Conservation (phyloP, 2,797 vertebrate species). For the Lagocephalus sceleratus region DNA sequence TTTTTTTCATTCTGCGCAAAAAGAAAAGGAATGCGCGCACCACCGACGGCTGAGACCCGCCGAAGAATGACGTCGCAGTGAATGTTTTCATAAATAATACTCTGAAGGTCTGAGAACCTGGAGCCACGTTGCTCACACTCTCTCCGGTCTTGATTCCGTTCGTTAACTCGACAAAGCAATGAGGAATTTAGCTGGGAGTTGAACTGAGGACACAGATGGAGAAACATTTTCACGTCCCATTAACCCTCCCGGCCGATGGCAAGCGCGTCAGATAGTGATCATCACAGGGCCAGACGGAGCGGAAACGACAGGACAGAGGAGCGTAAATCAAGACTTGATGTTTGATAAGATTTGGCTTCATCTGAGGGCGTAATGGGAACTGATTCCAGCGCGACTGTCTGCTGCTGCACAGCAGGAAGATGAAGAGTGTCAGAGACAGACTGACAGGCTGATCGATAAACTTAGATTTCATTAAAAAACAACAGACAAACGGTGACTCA, state of each 20-base stretch:
- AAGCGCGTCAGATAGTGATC: constrained; percentile 16
- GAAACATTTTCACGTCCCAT: constrained; percentile 38
- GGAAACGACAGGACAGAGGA: constrained; percentile 9
- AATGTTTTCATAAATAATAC: too few species aligned
- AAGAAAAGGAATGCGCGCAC: too few species aligned
- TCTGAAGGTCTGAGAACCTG: too few species aligned
- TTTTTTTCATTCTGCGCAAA: too few species aligned
- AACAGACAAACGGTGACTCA: constrained; percentile 10
- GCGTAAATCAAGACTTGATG: constrained; percentile 20
- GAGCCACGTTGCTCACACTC: constrained; percentile 14
- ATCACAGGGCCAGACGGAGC: constrained; percentile 24
- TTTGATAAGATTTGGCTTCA: constrained; percentile 40
- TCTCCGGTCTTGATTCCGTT: constrained; percentile 43
- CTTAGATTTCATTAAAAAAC: constrained; percentile 14
- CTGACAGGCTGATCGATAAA: constrained; percentile 4
- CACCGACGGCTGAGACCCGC: too few species aligned
- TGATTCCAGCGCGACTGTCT: constrained; percentile 40
- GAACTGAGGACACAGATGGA: constrained; percentile 26
- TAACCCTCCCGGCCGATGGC: constrained; percentile 31
- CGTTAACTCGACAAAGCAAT: constrained; percentile 23
- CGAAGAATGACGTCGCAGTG: too few species aligned
- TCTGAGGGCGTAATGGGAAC: constrained; percentile 50
- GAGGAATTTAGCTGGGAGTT: constrained; percentile 11
- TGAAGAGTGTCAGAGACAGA: constrained; percentile 28
- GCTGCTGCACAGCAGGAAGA: constrained; percentile 19